These are phyloP conservation scores for Pseudoips prasinana DNA, from an alignment of 2,888 invertebrate species.

Conservation along the genomic window DNA sequence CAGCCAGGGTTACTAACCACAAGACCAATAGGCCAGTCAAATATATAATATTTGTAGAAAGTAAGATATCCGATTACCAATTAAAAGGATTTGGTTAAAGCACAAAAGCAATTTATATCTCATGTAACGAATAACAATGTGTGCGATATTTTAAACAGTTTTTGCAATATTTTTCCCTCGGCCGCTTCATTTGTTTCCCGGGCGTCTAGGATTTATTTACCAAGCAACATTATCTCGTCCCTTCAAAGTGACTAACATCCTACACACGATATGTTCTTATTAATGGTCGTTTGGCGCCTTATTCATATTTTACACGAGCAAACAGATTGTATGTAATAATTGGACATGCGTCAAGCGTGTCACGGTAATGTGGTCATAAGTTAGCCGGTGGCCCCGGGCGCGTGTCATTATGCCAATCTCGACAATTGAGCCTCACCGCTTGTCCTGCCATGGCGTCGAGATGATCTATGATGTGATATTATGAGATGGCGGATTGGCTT, in stretches of 20 bases:
- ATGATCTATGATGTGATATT: conserved; percentile 68
- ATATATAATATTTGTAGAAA: no score
- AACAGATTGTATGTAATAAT: conserved; percentile 77
- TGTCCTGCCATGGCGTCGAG: conserved; percentile 38
- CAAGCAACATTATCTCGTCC: conserved; percentile 72
- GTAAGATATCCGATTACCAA: no score
- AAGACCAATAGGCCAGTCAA: no score
- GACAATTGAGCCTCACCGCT: conserved; percentile 60
- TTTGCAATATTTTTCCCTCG: conserved; percentile 72
- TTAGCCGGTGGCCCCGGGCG: conserved; percentile 63
- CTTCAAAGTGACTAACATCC: conserved; percentile 64
- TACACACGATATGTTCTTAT: conserved; percentile 58
- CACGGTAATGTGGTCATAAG: conserved; percentile 74
- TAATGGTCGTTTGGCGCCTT: conserved; percentile 58
- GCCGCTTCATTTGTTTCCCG: conserved; percentile 67
- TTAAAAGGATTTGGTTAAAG: no score
- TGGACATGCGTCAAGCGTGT: conserved; percentile 77
- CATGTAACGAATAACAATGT: conserved; percentile 61
- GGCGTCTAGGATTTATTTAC: conserved; percentile 67
- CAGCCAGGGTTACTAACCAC: no score
- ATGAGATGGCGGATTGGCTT: conserved; percentile 58
- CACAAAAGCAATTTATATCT: no score
- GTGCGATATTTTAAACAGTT: conserved; percentile 62
- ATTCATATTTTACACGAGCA: conserved; percentile 74
- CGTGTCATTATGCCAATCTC: conserved; percentile 75